Conservation (phyloP, 2,797 vertebrate genomes). For the Mallotus villosus region DNA sequence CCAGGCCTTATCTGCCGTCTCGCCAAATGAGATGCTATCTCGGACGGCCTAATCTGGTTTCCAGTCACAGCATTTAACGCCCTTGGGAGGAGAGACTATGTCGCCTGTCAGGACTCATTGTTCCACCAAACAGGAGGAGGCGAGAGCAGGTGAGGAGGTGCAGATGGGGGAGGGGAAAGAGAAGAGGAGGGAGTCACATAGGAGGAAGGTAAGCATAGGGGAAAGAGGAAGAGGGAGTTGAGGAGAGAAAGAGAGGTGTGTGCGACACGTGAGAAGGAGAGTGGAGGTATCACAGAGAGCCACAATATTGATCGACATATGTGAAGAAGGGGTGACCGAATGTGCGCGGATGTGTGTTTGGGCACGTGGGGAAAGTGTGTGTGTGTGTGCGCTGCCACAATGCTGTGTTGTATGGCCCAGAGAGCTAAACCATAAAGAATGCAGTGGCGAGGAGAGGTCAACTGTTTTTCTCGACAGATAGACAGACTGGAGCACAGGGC, state of each 20-base stretch:
- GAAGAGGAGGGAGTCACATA: constrained; percentile 36
- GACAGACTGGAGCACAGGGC: not conserved
- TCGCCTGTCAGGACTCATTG: constrained; percentile 65
- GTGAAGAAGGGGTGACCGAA: not conserved
- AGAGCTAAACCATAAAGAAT: not conserved
- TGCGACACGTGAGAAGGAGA: not conserved
- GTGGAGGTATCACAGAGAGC: not conserved
- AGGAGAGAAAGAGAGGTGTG: not conserved
- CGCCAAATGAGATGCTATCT: constrained; percentile 61
- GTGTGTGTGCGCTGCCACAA: not conserved
- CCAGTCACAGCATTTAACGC: constrained; percentile 58
- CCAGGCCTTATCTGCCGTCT: constrained; percentile 26
- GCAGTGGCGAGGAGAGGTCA: not conserved
- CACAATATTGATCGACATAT: too few relatives aligned
- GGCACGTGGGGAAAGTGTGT: not conserved
- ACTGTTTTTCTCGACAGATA: too few relatives aligned
- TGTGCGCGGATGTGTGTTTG: constrained; percentile 1
- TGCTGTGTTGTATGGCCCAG: not conserved
- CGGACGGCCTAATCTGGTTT: constrained; percentile 65
- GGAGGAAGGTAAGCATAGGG: constrained; percentile 16
- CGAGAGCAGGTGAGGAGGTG: constrained; percentile 30
- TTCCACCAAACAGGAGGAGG: constrained; percentile 41
- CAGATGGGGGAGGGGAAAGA: constrained; percentile 17
- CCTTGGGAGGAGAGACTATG: constrained; percentile 53
- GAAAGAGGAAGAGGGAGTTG: constrained; percentile 6